Conservation (phyloP, 2,888 invertebrate genomes). For the Fissipunctia ypsillon region DNA sequence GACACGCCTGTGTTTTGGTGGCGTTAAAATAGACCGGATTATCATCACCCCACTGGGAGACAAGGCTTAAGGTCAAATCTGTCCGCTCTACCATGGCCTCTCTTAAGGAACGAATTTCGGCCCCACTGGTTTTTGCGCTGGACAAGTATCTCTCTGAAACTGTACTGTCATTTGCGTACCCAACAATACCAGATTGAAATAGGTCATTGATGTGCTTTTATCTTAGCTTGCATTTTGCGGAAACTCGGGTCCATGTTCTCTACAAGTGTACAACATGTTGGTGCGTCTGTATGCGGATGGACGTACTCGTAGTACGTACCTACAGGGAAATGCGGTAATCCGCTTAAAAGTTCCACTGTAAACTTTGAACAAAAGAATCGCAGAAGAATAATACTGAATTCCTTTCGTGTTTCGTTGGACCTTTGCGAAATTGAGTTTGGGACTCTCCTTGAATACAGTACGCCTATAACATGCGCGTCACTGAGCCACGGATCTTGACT, state of each 20-base stretch:
- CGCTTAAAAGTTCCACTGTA: slow-evolving; percentile 31
- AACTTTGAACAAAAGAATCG: slow-evolving; percentile 31
- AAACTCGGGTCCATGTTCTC: slow-evolving; percentile 21
- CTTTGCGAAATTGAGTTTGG: slow-evolving; percentile 47
- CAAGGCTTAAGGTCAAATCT: too few species aligned
- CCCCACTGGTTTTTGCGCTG: too few species aligned
- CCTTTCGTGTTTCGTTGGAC: slow-evolving; percentile 43
- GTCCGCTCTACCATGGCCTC: too few species aligned
- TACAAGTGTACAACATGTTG: slow-evolving; percentile 40
- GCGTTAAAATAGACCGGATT: too few species aligned
- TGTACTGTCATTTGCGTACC: too few species aligned
- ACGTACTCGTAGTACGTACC: slow-evolving; percentile 1
- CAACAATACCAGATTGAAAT: too few species aligned
- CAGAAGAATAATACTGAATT: slow-evolving; percentile 39
- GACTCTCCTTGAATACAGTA: slow-evolving; percentile 25
- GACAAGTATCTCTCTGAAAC: too few species aligned
- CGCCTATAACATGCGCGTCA: slow-evolving; percentile 36
- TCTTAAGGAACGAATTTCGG: too few species aligned
- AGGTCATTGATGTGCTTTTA: too few species aligned
- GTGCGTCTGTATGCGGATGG: slow-evolving; percentile 31
- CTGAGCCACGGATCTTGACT: slow-evolving; percentile 47
- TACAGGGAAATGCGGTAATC: slow-evolving; percentile 31
- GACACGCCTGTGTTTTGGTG: too few species aligned
- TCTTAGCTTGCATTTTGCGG: slow-evolving; percentile 35
- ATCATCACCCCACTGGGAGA: too few species aligned